Evolutionary conservation across 2,797 vertebrate species (phyloP).

Genomic region (Syngnathus rostellatus): DNA sequence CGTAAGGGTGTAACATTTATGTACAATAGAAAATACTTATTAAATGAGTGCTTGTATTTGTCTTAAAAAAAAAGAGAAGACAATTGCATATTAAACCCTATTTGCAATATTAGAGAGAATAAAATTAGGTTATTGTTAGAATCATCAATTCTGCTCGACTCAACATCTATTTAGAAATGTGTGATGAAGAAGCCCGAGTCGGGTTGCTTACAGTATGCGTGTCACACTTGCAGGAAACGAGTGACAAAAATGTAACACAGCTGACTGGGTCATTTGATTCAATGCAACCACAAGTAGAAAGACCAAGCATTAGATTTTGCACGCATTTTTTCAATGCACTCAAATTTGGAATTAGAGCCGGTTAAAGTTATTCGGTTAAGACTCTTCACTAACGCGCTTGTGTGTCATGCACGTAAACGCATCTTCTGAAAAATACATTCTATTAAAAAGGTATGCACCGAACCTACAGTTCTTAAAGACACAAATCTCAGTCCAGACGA

Average conservation of each 20-base stretch:
- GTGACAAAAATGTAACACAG: neutral
- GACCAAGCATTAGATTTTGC: neutral
- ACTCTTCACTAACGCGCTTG: neutral
- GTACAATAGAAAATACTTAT: too few species aligned
- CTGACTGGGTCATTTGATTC: neutral
- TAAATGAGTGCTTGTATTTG: too few species aligned
- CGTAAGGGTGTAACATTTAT: too few species aligned
- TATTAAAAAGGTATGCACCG: neutral
- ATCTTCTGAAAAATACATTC: neutral
- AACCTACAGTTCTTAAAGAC: neutral
- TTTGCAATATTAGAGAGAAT: too few species aligned
- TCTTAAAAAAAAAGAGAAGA: too few species aligned
- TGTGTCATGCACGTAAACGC: neutral
- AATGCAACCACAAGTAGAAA: neutral
- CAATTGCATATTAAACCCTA: too few species aligned
- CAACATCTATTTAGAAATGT: too few species aligned
- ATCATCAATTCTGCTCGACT: too few species aligned
- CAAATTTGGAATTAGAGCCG: neutral
- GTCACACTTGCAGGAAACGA: neutral
- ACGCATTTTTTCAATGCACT: neutral
- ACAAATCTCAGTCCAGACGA: too few species aligned
- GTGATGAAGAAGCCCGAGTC: neutral
- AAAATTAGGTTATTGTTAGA: too few species aligned
- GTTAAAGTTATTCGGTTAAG: neutral
- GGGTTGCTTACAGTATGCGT: neutral